Percentiles rank a stretch among this genome's conserved stretches.
Conservation (phyloP, 1,140 invertebrate genomes). For the Halictus rubicundus region DNA sequence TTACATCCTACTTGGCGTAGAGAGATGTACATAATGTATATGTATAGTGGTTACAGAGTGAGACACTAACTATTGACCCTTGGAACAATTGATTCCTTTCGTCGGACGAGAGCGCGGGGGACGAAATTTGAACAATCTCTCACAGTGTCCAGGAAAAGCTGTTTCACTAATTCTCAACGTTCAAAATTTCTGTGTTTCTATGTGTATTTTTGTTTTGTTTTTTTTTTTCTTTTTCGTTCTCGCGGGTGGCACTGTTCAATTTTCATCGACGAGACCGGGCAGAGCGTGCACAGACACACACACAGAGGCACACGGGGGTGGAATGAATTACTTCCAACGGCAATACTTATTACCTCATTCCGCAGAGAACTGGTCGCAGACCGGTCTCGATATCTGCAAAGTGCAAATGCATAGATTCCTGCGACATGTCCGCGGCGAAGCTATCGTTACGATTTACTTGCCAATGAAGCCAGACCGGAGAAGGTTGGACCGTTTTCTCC, state of each 20-base stretch:
- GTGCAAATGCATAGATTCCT: slow-evolving; percentile 37
- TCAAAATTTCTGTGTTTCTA: too few relatives aligned
- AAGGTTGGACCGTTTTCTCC: not conserved
- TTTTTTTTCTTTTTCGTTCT: too few relatives aligned
- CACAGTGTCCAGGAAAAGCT: too few relatives aligned
- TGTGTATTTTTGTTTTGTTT: too few relatives aligned
- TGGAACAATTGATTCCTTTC: not conserved
- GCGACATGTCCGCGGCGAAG: slow-evolving; percentile 34
- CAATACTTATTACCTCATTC: slow-evolving; percentile 21
- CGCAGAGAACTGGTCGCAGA: not conserved
- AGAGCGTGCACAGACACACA: not conserved
- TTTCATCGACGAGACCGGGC: not conserved
- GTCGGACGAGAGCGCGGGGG: not conserved
- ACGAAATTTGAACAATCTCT: not conserved
- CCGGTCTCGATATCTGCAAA: slow-evolving; percentile 29
- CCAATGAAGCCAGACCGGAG: slow-evolving; percentile 50
- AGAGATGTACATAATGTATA: not conserved
- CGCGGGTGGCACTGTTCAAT: not conserved
- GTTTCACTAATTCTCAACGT: too few relatives aligned
- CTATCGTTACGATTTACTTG: slow-evolving; percentile 48
- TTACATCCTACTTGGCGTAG: slow-evolving; percentile 14
- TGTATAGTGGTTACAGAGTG: slow-evolving; percentile 5
- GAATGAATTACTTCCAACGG: slow-evolving; percentile 18
- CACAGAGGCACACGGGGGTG: not conserved
- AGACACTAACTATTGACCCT: slow-evolving; percentile 17